Evolutionary conservation across 2,888 invertebrate genomes (phyloP).

Genomic region (Callimorpha dominula): DNA sequence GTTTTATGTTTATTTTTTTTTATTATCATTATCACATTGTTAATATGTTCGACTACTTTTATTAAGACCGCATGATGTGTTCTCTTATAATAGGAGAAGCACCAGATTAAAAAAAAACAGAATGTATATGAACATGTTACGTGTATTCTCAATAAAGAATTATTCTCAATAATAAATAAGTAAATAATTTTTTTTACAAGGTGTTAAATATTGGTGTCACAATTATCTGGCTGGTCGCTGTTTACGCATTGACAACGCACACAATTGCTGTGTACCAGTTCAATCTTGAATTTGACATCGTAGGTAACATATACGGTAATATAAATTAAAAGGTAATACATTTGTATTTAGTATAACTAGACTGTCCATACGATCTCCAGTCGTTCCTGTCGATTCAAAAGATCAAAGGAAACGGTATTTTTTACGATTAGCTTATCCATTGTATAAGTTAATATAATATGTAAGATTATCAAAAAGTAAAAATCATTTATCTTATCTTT

Average conservation of each 20-base stretch:
- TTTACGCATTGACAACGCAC: background rate
- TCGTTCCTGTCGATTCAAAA: background rate
- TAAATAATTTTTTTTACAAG: no score
- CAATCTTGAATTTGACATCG: no score
- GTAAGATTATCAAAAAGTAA: background rate
- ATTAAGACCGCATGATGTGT: no score
- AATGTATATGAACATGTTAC: no score
- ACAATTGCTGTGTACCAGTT: no score
- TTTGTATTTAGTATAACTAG: background rate
- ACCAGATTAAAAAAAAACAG: no score
- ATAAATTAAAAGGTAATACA: background rate
- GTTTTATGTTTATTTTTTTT: no score
- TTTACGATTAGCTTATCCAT: background rate
- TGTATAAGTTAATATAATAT: background rate
- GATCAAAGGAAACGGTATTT: background rate
- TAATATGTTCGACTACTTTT: no score
- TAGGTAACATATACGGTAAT: background rate
- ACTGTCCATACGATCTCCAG: background rate
- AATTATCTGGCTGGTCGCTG: background rate
- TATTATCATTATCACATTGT: no score
- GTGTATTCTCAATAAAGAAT: no score
- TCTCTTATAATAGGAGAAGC: no score
- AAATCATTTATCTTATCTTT: background rate
- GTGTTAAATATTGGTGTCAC: background rate
- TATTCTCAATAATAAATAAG: no score